A percentile compares a stretch with the other conserved stretches of the same genome.
Evolutionary conservation across 2,113 vertebrate genomes (phyloP).

Genomic region (Anarhynchus alexandrinus): DNA sequence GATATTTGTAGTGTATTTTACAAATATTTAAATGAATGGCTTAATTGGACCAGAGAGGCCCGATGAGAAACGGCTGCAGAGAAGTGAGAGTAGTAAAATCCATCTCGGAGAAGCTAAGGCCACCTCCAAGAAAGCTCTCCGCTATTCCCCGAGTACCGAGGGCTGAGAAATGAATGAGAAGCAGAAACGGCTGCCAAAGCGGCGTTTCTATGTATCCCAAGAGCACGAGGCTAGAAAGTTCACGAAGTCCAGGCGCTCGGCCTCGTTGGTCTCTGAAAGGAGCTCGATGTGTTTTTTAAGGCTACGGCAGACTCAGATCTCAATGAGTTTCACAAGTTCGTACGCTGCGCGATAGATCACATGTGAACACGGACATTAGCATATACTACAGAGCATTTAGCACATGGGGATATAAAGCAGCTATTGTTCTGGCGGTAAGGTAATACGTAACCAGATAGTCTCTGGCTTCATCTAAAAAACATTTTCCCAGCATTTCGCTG

Average conservation of each 20-base stretch:
- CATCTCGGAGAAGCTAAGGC: neutral
- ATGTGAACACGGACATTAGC: neutral
- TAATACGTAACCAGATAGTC: conserved; percentile 49
- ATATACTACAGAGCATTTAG: neutral
- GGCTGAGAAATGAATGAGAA: neutral
- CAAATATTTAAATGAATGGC: neutral
- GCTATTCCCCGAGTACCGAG: rapidly evolving
- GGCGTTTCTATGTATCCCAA: neutral
- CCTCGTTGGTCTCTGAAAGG: neutral
- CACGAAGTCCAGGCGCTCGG: neutral
- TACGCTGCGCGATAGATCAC: neutral
- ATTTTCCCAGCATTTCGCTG: conserved; percentile 19
- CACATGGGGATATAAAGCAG: neutral
- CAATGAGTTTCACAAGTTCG: neutral
- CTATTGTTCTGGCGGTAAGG: conserved; percentile 45
- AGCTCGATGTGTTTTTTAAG: neutral
- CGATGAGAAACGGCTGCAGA: rapidly evolving
- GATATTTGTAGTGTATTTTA: neutral
- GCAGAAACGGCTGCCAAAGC: neutral
- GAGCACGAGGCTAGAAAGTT: neutral
- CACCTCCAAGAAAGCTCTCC: neutral
- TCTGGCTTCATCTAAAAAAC: conserved; percentile 14
- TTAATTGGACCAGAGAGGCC: neutral
- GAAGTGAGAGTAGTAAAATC: neutral
- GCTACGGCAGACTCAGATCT: neutral